Evolutionary conservation across 2,797 vertebrate species (phyloP).

Genomic region (Gephyroberyx darwinii): DNA sequence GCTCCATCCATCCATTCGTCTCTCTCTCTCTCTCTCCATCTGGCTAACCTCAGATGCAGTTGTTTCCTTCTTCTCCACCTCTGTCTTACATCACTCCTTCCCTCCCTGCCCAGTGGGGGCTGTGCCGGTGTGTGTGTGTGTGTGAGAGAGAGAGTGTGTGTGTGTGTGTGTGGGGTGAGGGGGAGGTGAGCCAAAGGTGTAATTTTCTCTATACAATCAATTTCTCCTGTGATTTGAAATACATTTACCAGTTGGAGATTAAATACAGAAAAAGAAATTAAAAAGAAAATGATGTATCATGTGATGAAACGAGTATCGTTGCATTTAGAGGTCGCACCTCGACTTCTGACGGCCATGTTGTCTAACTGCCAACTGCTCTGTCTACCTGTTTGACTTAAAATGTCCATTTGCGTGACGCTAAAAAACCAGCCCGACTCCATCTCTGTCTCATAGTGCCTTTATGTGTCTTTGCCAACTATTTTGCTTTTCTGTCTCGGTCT

Average conservation of each 20-base stretch:
- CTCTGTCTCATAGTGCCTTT: neutral
- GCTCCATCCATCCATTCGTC: neutral
- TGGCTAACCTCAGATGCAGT: slow-evolving; percentile 81
- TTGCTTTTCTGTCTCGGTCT: slow-evolving; percentile 13
- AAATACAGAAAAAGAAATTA: slow-evolving; percentile 24
- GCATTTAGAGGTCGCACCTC: neutral
- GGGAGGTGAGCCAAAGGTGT: slow-evolving; percentile 60
- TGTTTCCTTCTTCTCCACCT: slow-evolving; percentile 77
- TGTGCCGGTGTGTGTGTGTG: slow-evolving; percentile 35
- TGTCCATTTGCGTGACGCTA: neutral
- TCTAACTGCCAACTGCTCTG: slow-evolving; percentile 12
- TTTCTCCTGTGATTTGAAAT: slow-evolving; percentile 48
- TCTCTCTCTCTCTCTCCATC: slow-evolving; percentile 65
- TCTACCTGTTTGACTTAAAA: slow-evolving; percentile 20
- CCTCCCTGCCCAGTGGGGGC: slow-evolving; percentile 50
- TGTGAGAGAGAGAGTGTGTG: slow-evolving; percentile 42
- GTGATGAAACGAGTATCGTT: slow-evolving; percentile 21
- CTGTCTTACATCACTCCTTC: slow-evolving; percentile 79
- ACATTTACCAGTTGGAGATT: slow-evolving; percentile 19
- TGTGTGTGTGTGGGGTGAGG: slow-evolving; percentile 43
- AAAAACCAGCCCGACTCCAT: neutral
- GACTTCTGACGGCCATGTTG: slow-evolving; percentile 2
- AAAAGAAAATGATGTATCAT: slow-evolving; percentile 28
- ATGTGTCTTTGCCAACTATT: neutral
- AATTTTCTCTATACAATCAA: slow-evolving; percentile 51